Base-by-base conservation (phyloP, 2,888 invertebrate genomes). In the Chydorus sphaericus region DNA sequence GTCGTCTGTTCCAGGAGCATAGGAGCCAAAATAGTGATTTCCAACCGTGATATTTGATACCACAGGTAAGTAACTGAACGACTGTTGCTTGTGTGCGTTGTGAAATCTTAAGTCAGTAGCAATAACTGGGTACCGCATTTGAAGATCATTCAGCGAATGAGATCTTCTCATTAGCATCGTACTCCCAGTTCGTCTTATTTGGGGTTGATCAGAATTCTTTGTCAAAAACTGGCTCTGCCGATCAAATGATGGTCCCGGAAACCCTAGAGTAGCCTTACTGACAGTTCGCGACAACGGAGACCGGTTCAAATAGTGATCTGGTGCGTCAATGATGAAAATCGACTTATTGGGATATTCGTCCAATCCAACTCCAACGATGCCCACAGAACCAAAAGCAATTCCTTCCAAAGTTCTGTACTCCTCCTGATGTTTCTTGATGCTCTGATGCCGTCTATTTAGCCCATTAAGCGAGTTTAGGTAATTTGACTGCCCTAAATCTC, bases 251-350 rank as follows among this genome's bases (percentile, higher is more conserved):
- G 36, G 33, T 6, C 23, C 18, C 14, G 33, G n/a, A 31, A 30
- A 48, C 54, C 49, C 52, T 1, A 38, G 48, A 18, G 51, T 44
- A 8, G 61, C 61, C 58, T 61, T 54, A 20, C 61, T 60, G 10
- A 63, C 63, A 10, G 63, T 62, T 20, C 62, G 56, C 6, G 63
- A 63, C 1, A 64, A 63, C n/a, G 65, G 65, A 2, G 65, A 62
- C 39, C 64, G 59, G 49, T 60, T 59, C 62, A 63, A 61, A 51
- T 65, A 63, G 48, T 61, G 61, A 23, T 63, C 63, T 28, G 61
- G 61, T 23, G 48, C 55, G 23, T 55, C 49, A 20, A 49, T 20
- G 33, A 38, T 49, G 20, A 48, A 20, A 48, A 55, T 20, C 10
- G 55, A 49, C n/a, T 33, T 31, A 5, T 31, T 14, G n/a, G 29